Conservation (phyloP, 1,140 invertebrate genomes). For the Helicoverpa zea region DNA sequence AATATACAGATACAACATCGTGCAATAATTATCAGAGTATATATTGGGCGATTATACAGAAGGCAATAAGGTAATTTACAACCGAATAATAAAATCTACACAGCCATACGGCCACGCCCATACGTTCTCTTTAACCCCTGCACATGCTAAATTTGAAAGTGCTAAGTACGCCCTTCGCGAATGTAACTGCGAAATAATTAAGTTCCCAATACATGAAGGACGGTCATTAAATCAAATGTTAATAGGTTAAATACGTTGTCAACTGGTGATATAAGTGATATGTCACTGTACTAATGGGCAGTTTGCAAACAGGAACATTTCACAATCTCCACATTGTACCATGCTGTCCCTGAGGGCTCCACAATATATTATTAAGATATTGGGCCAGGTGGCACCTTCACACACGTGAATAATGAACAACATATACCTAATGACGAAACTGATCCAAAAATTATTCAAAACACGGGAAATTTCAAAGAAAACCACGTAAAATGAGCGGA, state of each 20-base stretch:
- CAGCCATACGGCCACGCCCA: too few species aligned
- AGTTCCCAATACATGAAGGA: conserved; percentile 24
- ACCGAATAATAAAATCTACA: too few species aligned
- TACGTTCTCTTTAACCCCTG: not conserved
- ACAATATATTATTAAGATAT: not conserved
- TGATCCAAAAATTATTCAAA: not conserved
- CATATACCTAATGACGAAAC: not conserved
- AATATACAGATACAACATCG: too few species aligned
- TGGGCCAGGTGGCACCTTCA: conserved; percentile 11
- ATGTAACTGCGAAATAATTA: conserved; percentile 16
- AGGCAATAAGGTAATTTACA: too few species aligned
- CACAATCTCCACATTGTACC: conserved; percentile 24
- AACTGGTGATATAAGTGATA: conserved; percentile 32
- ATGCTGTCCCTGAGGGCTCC: not conserved
- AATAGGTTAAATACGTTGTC: conserved; percentile 33
- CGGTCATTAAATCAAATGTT: conserved; percentile 38
- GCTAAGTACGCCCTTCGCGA: conserved; percentile 5
- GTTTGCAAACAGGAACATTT: conserved; percentile 40
- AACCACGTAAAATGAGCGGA: not conserved
- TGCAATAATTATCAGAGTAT: too few species aligned
- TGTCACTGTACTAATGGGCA: conserved; percentile 31
- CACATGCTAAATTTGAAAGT: conserved; percentile 14
- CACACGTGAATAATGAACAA: not conserved
- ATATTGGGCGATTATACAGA: too few species aligned
- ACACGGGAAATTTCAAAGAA: not conserved